Conservation (phyloP, 2,888 invertebrate species). For the Scaptomyza tumidula region DNA sequence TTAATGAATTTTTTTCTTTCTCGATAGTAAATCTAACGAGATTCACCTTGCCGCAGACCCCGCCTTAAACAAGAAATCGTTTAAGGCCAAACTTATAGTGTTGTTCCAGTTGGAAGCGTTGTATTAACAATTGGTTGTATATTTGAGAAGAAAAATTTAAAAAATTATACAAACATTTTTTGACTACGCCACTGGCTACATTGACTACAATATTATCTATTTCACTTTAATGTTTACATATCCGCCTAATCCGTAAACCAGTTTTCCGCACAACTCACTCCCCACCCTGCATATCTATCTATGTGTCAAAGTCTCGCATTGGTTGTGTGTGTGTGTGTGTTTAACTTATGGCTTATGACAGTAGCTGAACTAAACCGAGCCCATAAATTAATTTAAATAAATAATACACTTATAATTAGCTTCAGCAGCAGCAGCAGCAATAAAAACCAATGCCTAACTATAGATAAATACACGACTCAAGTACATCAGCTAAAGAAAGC, state of each 20-base stretch:
- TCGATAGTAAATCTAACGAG: too few species aligned
- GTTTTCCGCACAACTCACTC: slow-evolving; percentile 44
- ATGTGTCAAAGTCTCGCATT: too few species aligned
- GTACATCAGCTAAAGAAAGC: background rate
- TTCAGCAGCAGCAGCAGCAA: slow-evolving; percentile 55
- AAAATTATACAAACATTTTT: too few species aligned
- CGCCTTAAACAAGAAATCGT: too few species aligned
- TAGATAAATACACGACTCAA: slow-evolving; percentile 27
- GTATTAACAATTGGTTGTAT: too few species aligned
- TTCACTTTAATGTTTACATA: slow-evolving; percentile 57
- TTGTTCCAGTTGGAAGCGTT: too few species aligned
- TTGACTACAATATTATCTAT: slow-evolving; percentile 20
- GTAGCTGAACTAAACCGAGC: slow-evolving; percentile 45
- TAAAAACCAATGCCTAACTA: slow-evolving; percentile 20
- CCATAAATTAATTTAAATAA: slow-evolving; percentile 70
- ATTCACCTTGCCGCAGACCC: too few species aligned
- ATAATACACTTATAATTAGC: slow-evolving; percentile 79
- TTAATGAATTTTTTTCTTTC: too few species aligned
- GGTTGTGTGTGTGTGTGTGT: slow-evolving; percentile 18
- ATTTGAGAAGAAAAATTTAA: too few species aligned
- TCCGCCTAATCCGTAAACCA: slow-evolving; percentile 61
- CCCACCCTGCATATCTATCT: too few species aligned
- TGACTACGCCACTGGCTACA: slow-evolving; percentile 1
- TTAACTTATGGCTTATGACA: slow-evolving; percentile 64
- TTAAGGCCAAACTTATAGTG: too few species aligned